Evolutionary conservation across 2,797 vertebrate genomes (phyloP), one percentile per base, ranked within the genome.

Genomic region (Xiphophorus birchmanni): DNA sequence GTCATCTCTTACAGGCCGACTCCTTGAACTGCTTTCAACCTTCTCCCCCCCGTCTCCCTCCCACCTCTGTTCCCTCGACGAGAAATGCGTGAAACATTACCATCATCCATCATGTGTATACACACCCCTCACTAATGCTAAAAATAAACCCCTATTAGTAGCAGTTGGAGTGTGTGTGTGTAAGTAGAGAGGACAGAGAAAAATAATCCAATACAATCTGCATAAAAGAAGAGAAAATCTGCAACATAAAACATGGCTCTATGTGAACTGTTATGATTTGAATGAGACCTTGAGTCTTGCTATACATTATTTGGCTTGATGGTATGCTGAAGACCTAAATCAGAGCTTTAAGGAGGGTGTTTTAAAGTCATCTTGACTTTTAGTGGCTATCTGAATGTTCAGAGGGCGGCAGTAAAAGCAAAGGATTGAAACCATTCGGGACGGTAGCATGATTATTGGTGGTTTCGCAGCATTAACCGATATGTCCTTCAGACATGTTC

Each of bases 111-210:
- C 95, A 95, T 92, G 81, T 93, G 91, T 94, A 84, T 92, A 93
- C 89, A 89, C 92, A 76, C 88, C 84, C 86, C 90, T 91, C 88
- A 76, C 89, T 91, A 56, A 71, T 84, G 87, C 95, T 95, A 96
- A 95, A 96, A 96, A 96, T 96, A 95, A 92, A 88, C 90, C 69
- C 87, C 93, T 94, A 95, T 95, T 95, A 95, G 93, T 89, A 91
- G 90, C 87, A 89, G 92, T 92, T 90, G 91, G 93, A 71, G 79
- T 76, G 81, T 81, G 48, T 21, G 54, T 12, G 63, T 79, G 32
- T 72, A 50, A 74, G 83, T 77, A 80, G 86, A 73, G 88, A 90
- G 42, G 85, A 76, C 45, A 80, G 80, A 80, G 77, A 76, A 74
- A 82, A 73, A 82, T 26, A 79, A 82, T 80, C 56, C 0, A 73